Evolutionary conservation across 2,797 vertebrate species (phyloP).

Genomic region (Brachymystax lenok): DNA sequence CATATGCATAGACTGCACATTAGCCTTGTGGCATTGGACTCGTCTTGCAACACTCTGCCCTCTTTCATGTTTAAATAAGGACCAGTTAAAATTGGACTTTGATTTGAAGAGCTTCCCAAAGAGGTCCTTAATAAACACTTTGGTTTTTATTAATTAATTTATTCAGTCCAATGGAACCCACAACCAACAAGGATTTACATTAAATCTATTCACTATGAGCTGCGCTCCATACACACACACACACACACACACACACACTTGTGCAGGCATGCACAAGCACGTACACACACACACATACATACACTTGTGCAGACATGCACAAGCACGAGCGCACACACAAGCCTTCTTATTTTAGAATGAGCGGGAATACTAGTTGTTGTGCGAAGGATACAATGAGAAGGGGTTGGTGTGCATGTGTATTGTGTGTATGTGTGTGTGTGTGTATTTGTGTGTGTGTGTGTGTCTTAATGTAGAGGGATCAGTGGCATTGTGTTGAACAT

Average conservation of each 20-base stretch:
- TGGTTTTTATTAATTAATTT: slow-evolving; percentile 70
- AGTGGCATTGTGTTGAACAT: not conserved
- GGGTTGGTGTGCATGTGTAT: not conserved
- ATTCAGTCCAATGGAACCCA: slow-evolving; percentile 81
- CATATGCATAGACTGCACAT: not conserved
- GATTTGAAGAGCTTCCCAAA: slow-evolving; percentile 72
- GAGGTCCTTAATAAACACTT: slow-evolving; percentile 72
- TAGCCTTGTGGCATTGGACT: slow-evolving; percentile 22
- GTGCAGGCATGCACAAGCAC: not conserved
- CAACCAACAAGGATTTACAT: slow-evolving; percentile 87
- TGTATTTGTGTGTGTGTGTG: not conserved
- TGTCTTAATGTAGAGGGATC: not conserved
- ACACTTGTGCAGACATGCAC: not conserved
- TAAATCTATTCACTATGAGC: slow-evolving; percentile 81
- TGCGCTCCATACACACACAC: slow-evolving; percentile 77
- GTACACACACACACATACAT: not conserved
- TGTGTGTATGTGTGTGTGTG: not conserved
- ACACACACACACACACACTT: not conserved
- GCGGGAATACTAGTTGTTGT: slow-evolving; percentile 42
- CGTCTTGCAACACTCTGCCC: slow-evolving; percentile 20
- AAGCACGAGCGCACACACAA: not conserved
- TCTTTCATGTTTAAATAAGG: slow-evolving; percentile 50
- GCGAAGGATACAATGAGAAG: not conserved
- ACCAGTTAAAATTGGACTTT: slow-evolving; percentile 64
- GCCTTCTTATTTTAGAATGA: slow-evolving; percentile 53